Evolutionary conservation across 1,140 invertebrate genomes (phyloP), one percentile per base, ranked within the genome.

Genomic region (Trichogramma pretiosum): DNA sequence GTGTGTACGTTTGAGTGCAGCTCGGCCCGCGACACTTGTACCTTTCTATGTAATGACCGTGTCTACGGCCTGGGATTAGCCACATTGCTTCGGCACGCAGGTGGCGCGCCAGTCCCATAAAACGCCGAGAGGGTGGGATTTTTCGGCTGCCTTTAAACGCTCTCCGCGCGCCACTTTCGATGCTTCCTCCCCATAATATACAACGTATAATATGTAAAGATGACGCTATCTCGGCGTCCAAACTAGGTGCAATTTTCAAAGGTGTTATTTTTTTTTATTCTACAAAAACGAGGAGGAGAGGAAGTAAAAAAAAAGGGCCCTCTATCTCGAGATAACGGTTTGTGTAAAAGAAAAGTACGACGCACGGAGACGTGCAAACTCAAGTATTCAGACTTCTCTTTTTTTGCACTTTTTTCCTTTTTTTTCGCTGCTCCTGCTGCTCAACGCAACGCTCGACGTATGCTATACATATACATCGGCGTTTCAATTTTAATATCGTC

Each of bases 41-140:
- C n/a, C n/a, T n/a, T n/a, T n/a, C n/a, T n/a, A n/a, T 32, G 22
- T 47, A 52, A 52, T 47, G 32, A 46, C 22, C 34, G 32, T n/a
- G 33, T 35, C 43, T 41, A 35, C 16, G 21, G 37, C 11, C 13
- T 3, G 38, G 38, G 36, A 46, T 41, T 41, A 40, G 42, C 41
- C 37, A 11, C 24, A 11, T 5, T 18, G 14, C 17, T 40, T 40
- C 14, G 19, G n/a, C 19, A 17, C n/a, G n/a, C n/a, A 9, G 11
- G 7, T 11, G 5, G 40, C n/a, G 24, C 24, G 5, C 11, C 11
- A 11, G 24, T 11, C 24, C 24, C 24, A 28, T 7, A 28, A 7
- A 11, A 28, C 5, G 11, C 5, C 11, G 24, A 7, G n/a, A 28
- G 24, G 5, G 5, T 28, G 5, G 24, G 24, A 28, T 11, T 28